Conservation (phyloP, 2,888 invertebrate species). For the Leistus spinibarbis region DNA sequence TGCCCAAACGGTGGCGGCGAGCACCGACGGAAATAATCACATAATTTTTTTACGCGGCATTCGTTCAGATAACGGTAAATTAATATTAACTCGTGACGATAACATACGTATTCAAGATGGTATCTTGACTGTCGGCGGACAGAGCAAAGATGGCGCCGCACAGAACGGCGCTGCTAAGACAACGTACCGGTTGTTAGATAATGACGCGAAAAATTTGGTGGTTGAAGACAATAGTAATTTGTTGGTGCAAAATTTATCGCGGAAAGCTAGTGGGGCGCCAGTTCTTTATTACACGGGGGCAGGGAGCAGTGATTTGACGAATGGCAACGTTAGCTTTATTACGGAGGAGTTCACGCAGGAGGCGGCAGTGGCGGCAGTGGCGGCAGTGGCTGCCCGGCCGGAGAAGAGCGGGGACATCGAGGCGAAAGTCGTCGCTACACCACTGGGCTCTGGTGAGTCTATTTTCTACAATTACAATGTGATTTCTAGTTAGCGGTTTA, state of each 20-base stretch:
- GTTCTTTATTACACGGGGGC: constrained; percentile 26
- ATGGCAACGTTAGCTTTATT: constrained; percentile 32
- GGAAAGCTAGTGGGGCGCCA: constrained; percentile 11
- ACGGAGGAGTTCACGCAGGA: background rate
- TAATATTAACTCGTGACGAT: constrained; percentile 33
- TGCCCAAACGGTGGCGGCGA: constrained; percentile 13
- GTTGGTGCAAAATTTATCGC: background rate
- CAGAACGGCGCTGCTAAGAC: background rate
- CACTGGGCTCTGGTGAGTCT: constrained; percentile 25
- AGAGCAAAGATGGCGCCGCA: background rate
- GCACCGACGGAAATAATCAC: constrained; percentile 6
- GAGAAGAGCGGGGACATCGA: constrained; percentile 2
- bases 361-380: background rate
- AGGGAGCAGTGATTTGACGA: constrained; percentile 27
- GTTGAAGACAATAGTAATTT: background rate
- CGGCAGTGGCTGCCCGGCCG: background rate
- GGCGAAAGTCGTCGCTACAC: constrained; percentile 14
- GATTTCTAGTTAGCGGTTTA: background rate
- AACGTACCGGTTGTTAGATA: background rate
- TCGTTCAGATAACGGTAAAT: constrained; percentile 32
- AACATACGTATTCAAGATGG: constrained; percentile 33
- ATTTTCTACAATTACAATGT: background rate
- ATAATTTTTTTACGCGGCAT: constrained; percentile 34
- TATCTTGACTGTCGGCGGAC: constrained; percentile 1
- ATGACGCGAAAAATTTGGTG: background rate